Percentiles rank a stretch among this genome's conserved stretches.
phyloP scores from a whole-genome alignment of 1,140 invertebrate species.

The Tetranychus urticae region DNA sequence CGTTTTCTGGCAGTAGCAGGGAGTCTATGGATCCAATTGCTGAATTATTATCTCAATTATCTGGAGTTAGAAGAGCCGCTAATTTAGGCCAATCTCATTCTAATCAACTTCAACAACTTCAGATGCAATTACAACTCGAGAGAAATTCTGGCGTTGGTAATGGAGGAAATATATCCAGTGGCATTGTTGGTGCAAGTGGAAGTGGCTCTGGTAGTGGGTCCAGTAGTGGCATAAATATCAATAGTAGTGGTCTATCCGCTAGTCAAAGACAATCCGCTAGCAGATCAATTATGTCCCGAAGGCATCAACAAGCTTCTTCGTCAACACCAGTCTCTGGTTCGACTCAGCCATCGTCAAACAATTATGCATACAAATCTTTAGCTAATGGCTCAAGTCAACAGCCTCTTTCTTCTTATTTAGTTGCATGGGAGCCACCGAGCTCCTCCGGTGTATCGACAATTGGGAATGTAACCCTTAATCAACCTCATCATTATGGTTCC shows the following conservation, averaged over 20 bases:
- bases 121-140: slow-evolving; percentile 68
- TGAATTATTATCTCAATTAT: slow-evolving; percentile 71
- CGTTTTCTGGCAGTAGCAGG: slow-evolving; percentile 44
- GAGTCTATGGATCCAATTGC: slow-evolving; percentile 80
- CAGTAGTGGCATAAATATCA: too few relatives aligned
- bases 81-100: slow-evolving; percentile 21
- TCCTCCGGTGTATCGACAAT: background rate
- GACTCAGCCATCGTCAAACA: background rate
- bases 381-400: background rate
- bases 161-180: background rate
- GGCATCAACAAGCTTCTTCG: background rate
- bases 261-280: too few relatives aligned
- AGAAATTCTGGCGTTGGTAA: slow-evolving; percentile 27
- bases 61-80: slow-evolving; percentile 46
- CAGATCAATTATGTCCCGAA: background rate
- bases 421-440: background rate
- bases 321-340: background rate
- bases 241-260: too few relatives aligned
- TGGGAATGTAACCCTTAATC: too few relatives aligned
- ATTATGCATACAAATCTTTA: background rate
- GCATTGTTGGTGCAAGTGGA: background rate
- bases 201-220: too few relatives aligned
- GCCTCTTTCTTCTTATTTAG: background rate
- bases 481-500: too few relatives aligned
- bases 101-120: slow-evolving; percentile 53